phyloP scores from a whole-genome alignment of 2,888 invertebrate species.

The Brachyptera putata region DNA sequence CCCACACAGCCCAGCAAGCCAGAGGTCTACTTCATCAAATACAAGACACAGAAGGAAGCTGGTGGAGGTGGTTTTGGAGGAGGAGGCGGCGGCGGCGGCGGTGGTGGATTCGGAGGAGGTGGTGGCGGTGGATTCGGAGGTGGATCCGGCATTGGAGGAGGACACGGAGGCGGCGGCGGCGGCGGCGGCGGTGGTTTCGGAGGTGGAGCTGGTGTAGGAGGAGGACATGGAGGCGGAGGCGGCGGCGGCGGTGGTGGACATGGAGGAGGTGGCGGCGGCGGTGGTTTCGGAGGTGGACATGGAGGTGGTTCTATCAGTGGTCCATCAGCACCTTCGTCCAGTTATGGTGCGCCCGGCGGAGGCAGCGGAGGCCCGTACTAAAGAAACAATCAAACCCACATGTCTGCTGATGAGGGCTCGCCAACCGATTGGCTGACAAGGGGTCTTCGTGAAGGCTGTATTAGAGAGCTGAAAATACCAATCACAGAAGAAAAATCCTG shows the following conservation, averaged over 20 bases:
- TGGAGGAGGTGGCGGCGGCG: constrained; percentile 40
- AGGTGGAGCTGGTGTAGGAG: constrained; percentile 41
- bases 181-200: constrained; percentile 47
- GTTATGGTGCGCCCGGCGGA: constrained; percentile 36
- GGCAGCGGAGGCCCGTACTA: constrained; percentile 40
- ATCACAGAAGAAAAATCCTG: no score
- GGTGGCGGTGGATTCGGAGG: background rate
- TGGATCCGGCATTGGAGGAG: background rate
- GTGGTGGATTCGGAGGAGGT: background rate
- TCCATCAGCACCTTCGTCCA: constrained; percentile 20
- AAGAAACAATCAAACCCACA: background rate
- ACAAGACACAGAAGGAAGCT: constrained; percentile 60
- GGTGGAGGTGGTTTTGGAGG: constrained; percentile 20
- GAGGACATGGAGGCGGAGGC: constrained; percentile 43
- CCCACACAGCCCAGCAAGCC: constrained; percentile 85
- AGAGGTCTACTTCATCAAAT: constrained; percentile 85
- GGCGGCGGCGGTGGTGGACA: constrained; percentile 43
- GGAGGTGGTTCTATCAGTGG: constrained; percentile 39
- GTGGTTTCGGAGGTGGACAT: constrained; percentile 39
- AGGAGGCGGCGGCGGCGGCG: background rate
- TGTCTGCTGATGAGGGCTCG: background rate
- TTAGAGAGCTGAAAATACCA: no score
- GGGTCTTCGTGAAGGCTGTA: no score
- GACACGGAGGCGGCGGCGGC: constrained; percentile 39
- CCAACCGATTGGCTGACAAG: no score